Conservation (phyloP, 2,113 vertebrate species). For the Hyperoodon ampullatus region DNA sequence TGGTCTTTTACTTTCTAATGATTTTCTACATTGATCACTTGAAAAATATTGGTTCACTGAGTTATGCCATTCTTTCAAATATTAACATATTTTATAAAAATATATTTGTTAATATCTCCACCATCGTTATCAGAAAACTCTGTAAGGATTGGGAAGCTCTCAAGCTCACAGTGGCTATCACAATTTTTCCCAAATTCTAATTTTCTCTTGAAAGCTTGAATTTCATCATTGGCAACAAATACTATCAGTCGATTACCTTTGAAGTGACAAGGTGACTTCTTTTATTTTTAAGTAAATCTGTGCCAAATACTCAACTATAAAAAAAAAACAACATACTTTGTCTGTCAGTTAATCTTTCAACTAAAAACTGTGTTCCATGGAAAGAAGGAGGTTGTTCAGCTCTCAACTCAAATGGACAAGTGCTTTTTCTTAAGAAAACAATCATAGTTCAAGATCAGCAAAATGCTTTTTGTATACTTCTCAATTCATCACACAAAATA, state of each 20-base stretch:
- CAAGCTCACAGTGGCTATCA: not conserved
- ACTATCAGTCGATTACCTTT: not conserved
- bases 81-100: not conserved
- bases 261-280: not conserved
- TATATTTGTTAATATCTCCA: not conserved
- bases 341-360: not conserved
- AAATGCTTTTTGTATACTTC: not conserved
- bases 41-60: not conserved
- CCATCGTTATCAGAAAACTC: not conserved
- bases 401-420: not conserved
- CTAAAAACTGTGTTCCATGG: not conserved
- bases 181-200: not conserved
- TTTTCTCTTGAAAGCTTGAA: not conserved
- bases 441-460: not conserved
- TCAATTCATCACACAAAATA: not conserved
- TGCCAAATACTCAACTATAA: not conserved
- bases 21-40: not conserved
- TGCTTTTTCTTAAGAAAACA: not conserved
- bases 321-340: not conserved
- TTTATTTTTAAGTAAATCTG: slow-evolving; percentile 14
- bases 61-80: not conserved
- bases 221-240: not conserved
- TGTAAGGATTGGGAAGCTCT: not conserved
- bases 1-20: not conserved
- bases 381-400: not conserved